A percentile compares a stretch with the other conserved stretches of the same genome.
phyloP scores from a whole-genome alignment of 2,888 invertebrate genomes.

The Lasioglossum marginatum region DNA sequence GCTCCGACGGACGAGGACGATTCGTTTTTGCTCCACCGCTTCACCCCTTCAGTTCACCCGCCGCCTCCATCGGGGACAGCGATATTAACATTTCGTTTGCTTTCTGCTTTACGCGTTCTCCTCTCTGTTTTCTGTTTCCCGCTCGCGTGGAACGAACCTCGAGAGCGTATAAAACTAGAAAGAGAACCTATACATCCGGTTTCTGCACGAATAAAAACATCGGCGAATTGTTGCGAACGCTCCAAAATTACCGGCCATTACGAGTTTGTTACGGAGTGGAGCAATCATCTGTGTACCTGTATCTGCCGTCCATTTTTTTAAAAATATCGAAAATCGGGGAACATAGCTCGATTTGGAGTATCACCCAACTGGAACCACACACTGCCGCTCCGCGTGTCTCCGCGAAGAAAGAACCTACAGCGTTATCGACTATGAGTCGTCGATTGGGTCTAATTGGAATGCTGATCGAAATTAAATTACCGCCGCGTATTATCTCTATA shows the following conservation, averaged over 20 bases:
- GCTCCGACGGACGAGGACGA: neutral
- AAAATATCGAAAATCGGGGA: too few species aligned
- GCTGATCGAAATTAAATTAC: neutral
- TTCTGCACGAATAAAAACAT: neutral
- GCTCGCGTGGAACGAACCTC: neutral
- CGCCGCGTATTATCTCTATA: neutral
- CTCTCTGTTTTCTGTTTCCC: neutral
- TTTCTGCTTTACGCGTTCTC: neutral
- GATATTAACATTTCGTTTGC: constrained; percentile 14
- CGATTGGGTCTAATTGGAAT: too few species aligned
- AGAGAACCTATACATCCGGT: too few species aligned
- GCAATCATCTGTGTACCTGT: neutral
- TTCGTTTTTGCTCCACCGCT: neutral
- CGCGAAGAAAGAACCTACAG: too few species aligned
- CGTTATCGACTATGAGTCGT: too few species aligned
- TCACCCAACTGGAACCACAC: too few species aligned
- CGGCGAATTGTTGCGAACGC: neutral
- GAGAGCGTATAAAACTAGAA: neutral
- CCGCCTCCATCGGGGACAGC: neutral
- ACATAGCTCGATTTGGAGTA: too few species aligned
- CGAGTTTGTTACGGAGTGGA: neutral
- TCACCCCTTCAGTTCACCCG: too few species aligned
- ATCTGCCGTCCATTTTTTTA: too few species aligned
- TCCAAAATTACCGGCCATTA: neutral
- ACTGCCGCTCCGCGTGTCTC: too few species aligned